phyloP scores from a whole-genome alignment of 1,140 invertebrate genomes.

The Limonius californicus region DNA sequence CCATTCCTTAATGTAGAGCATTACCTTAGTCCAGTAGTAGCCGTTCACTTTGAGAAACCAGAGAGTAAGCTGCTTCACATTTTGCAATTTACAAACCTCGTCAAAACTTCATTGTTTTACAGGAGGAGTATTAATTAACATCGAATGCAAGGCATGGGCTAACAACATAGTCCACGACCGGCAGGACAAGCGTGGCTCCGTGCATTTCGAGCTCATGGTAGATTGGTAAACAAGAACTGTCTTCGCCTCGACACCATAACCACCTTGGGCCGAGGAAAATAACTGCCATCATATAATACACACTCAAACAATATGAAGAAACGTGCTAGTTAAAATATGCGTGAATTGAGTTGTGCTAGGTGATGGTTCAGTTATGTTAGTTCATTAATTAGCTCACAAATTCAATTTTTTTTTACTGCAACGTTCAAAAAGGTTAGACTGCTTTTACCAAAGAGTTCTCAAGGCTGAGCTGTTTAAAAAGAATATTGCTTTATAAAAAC shows the following conservation, averaged over 20 bases:
- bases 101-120: conserved; percentile 35
- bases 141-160: conserved; percentile 96
- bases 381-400: too few relatives aligned
- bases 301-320: background rate
- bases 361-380: background rate
- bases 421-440: too few relatives aligned
- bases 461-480: too few relatives aligned
- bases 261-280: conserved; percentile 21
- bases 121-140: conserved; percentile 88
- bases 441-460: too few relatives aligned
- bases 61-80: conserved; percentile 62
- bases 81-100: background rate
- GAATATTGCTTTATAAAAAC: too few relatives aligned
- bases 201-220: conserved; percentile 94
- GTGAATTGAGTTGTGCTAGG: background rate
- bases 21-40: conserved; percentile 84
- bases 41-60: conserved; percentile 80
- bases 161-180: conserved; percentile 87
- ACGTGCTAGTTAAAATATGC: background rate
- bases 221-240: conserved; percentile 58
- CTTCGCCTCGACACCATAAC: background rate
- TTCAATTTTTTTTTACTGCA: too few relatives aligned
- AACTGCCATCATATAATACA: conserved; percentile 40
- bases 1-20: conserved; percentile 77
- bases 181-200: conserved; percentile 82